Percentiles rank a stretch among this genome's conserved stretches.
phyloP scores from a whole-genome alignment of 2,888 invertebrate species.

The Copidosoma aretas region DNA sequence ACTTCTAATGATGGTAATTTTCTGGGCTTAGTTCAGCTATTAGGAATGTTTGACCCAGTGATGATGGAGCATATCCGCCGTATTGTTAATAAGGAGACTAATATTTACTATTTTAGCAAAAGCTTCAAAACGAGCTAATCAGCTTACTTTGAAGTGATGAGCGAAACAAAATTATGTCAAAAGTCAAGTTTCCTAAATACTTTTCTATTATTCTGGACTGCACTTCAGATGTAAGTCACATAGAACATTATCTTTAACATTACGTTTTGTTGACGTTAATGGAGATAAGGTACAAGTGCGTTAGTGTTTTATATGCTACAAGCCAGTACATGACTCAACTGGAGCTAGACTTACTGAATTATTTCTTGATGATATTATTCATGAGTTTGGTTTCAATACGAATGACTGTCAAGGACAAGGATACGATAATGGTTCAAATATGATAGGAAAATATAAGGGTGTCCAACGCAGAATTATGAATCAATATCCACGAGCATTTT shows the following conservation, averaged over 20 bases:
- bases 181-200: not conserved
- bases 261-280: not conserved
- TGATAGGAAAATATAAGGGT: slow-evolving; percentile 2
- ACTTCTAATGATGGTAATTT: not conserved
- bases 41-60: not conserved
- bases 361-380: not conserved
- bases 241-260: no score
- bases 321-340: no score
- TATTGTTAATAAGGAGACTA: not conserved
- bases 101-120: not conserved
- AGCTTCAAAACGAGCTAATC: not conserved
- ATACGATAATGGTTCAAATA: slow-evolving; percentile 10
- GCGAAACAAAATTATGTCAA: not conserved
- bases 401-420: slow-evolving; percentile 4
- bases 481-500: not conserved
- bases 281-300: not conserved
- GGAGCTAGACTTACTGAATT: no score
- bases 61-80: not conserved
- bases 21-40: not conserved
- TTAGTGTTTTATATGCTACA: no score
- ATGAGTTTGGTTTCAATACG: not conserved
- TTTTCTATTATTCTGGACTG: not conserved
- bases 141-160: not conserved
- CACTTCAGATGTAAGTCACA: no score
- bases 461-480: slow-evolving; percentile 3